Evolutionary conservation across 1,140 invertebrate species (phyloP).

Genomic region (Polypedilum pembai): DNA sequence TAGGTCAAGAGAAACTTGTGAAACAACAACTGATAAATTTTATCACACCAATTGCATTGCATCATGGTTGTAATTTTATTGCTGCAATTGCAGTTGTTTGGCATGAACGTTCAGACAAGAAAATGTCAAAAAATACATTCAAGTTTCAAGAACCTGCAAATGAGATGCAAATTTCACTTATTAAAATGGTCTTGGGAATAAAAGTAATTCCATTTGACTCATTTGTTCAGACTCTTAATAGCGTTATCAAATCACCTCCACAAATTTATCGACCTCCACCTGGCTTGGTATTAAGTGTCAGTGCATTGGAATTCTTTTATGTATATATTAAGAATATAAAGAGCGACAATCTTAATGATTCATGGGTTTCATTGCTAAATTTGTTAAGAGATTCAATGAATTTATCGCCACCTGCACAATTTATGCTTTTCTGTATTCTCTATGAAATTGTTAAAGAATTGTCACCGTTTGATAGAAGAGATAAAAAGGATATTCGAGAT

Average conservation of each 20-base stretch:
- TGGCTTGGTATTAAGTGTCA: slow-evolving; percentile 55
- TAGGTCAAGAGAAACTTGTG: slow-evolving; percentile 44
- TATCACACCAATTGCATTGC: slow-evolving; percentile 77
- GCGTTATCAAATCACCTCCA: slow-evolving; percentile 71
- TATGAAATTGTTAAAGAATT: slow-evolving; percentile 81
- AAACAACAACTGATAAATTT: slow-evolving; percentile 77
- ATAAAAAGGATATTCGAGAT: slow-evolving; percentile 73
- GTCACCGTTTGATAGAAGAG: slow-evolving; percentile 47
- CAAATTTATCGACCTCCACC: slow-evolving; percentile 55
- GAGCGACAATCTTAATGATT: slow-evolving; percentile 63
- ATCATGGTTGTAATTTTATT: slow-evolving; percentile 76
- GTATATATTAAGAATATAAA: slow-evolving; percentile 64
- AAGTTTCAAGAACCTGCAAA: slow-evolving; percentile 50
- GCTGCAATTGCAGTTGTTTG: slow-evolving; percentile 82
- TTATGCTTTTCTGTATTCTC: slow-evolving; percentile 70
- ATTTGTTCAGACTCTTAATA: slow-evolving; percentile 75
- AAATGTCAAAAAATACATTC: slow-evolving; percentile 19
- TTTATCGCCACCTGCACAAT: slow-evolving; percentile 68
- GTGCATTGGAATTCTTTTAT: slow-evolving; percentile 55
- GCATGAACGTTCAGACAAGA: slow-evolving; percentile 58
- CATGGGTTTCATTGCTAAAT: slow-evolving; percentile 69
- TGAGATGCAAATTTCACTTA: slow-evolving; percentile 66
- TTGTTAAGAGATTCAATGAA: slow-evolving; percentile 69
- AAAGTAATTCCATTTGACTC: slow-evolving; percentile 79
- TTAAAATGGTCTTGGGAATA: slow-evolving; percentile 71